Evolutionary conservation across 2,113 vertebrate species (phyloP).

Genomic region (Colistium nudipinnis): DNA sequence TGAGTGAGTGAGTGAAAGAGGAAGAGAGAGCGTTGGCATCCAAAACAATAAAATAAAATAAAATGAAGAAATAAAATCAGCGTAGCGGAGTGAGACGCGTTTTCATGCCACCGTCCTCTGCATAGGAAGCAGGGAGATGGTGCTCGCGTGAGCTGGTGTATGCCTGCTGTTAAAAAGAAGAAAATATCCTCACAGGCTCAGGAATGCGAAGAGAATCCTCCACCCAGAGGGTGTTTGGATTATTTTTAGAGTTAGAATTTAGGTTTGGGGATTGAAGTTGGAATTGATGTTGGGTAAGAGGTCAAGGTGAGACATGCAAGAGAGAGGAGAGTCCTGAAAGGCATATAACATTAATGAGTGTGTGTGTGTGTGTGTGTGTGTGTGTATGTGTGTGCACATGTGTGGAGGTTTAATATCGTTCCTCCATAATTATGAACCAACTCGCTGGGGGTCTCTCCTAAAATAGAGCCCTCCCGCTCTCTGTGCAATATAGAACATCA

Average conservation of each 20-base stretch:
- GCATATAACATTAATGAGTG: slow-evolving; percentile 12
- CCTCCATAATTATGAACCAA: slow-evolving; percentile 39
- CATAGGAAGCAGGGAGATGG: slow-evolving; percentile 68
- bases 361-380: neutral
- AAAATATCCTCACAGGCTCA: slow-evolving; percentile 27
- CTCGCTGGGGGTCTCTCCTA: slow-evolving; percentile 26
- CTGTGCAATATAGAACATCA: slow-evolving; percentile 16
- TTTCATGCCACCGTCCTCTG: slow-evolving; percentile 53
- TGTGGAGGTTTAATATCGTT: slow-evolving; percentile 39
- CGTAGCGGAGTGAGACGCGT: slow-evolving; percentile 40
- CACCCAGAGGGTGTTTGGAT: neutral
- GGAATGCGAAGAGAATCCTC: slow-evolving; percentile 14
- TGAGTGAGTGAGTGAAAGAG: too few relatives aligned
- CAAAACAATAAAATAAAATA: too few relatives aligned
- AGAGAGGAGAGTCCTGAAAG: slow-evolving; percentile 23
- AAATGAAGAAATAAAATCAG: neutral
- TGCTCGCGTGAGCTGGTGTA: slow-evolving; percentile 10
- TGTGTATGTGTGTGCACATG: neutral
- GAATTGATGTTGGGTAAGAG: slow-evolving; percentile 6
- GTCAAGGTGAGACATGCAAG: slow-evolving; percentile 7
- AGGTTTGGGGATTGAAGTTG: slow-evolving; percentile 19
- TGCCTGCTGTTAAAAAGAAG: slow-evolving; percentile 30
- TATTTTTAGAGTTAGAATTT: slow-evolving; percentile 6
- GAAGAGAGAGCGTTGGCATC: neutral
- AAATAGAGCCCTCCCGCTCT: slow-evolving; percentile 44